Evolutionary conservation across 2,797 vertebrate genomes (phyloP).

Genomic region (Rhabdomys pumilio): DNA sequence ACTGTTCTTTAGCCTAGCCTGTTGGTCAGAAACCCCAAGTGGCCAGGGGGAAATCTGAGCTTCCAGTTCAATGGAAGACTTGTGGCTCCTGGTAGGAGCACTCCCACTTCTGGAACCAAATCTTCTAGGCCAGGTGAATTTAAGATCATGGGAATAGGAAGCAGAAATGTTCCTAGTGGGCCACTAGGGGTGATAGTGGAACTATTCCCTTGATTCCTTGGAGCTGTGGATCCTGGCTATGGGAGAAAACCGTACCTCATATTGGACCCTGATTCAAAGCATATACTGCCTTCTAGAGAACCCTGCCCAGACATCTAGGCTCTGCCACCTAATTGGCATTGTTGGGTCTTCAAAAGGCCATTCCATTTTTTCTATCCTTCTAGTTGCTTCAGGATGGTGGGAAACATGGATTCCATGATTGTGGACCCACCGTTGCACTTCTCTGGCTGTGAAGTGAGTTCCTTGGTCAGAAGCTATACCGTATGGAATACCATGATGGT

Average conservation of each 20-base stretch:
- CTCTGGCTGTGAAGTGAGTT: background rate
- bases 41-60: background rate
- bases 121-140: background rate
- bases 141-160: background rate
- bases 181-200: background rate
- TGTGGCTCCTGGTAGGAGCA: background rate
- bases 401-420: background rate
- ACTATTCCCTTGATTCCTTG: background rate
- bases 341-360: background rate
- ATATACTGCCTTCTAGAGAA: background rate
- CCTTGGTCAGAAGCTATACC: background rate
- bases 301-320: background rate
- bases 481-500: background rate
- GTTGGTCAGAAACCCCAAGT: background rate
- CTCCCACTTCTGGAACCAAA: background rate
- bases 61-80: background rate
- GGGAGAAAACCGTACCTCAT: background rate
- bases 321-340: background rate
- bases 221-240: no score
- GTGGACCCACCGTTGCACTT: background rate
- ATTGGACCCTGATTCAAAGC: background rate
- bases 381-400: background rate
- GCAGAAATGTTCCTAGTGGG: background rate
- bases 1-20: background rate
- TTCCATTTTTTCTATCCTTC: background rate